A percentile compares a stretch with the other conserved stretches of the same genome.
Evolutionary conservation across 2,888 invertebrate species (phyloP).

Genomic region (Platycheirus albimanus): DNA sequence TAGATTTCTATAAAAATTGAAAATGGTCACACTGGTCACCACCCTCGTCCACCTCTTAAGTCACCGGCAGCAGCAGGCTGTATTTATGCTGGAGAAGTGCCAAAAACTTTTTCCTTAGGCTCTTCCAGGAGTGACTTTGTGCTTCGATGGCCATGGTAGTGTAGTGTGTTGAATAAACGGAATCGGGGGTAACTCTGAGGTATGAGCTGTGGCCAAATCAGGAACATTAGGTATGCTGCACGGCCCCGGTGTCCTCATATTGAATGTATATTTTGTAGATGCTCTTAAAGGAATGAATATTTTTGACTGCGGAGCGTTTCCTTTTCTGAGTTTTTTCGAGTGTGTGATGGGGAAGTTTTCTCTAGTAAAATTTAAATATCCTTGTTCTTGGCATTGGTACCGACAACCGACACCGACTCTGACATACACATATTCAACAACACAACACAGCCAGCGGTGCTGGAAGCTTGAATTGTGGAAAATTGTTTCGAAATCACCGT

Average conservation of each 20-base stretch:
- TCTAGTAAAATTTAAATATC: constrained; percentile 57
- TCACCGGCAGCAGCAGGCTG: constrained; percentile 46
- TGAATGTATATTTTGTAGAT: constrained; percentile 71
- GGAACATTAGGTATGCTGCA: constrained; percentile 68
- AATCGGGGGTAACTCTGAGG: constrained; percentile 12
- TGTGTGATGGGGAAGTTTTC: neutral
- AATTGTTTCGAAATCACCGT: constrained; percentile 73
- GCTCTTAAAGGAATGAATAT: constrained; percentile 70
- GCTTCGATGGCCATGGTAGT: constrained; percentile 20
- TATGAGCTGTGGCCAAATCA: constrained; percentile 54
- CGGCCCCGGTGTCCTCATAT: constrained; percentile 63
- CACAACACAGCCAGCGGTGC: no score
- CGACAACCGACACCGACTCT: constrained; percentile 16
- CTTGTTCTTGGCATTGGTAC: constrained; percentile 60
- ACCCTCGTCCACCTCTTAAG: constrained; percentile 20
- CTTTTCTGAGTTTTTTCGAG: constrained; percentile 5
- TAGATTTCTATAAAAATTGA: neutral
- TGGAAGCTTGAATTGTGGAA: constrained; percentile 59
- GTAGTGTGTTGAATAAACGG: neutral
- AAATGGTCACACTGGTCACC: constrained; percentile 17
- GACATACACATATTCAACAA: neutral
- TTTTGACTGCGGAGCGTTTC: constrained; percentile 38
- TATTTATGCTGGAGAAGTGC: constrained; percentile 67
- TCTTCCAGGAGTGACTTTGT: constrained; percentile 60
- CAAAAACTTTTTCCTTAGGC: constrained; percentile 72